A percentile compares a stretch with the other conserved stretches of the same genome.
These are phyloP conservation scores for Marronus borbonicus DNA, from an alignment of 2,888 invertebrate species.

Conservation along the genomic window DNA sequence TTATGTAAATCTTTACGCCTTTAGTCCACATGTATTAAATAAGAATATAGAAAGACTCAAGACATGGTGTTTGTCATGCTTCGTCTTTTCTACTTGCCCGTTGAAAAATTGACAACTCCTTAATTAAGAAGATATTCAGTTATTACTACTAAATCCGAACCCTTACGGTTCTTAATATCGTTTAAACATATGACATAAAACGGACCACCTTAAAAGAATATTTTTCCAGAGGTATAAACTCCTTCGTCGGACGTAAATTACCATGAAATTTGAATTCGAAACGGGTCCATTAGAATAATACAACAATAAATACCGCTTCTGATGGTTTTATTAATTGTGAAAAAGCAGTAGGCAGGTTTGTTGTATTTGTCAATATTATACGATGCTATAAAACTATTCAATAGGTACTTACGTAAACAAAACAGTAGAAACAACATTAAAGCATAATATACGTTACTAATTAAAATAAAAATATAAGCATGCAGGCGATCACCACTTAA, in stretches of 20 bases:
- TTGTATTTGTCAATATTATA: conserved; percentile 41
- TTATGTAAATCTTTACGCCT: conserved; percentile 42
- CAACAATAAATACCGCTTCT: conserved; percentile 45
- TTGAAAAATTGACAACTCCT: conserved; percentile 37
- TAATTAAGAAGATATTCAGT: conserved; percentile 42
- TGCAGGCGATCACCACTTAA: conserved; percentile 18
- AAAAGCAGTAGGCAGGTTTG: conserved; percentile 43
- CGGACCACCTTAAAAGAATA: conserved; percentile 41
- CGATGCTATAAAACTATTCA: conserved; percentile 36
- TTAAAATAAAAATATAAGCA: conserved; percentile 44
- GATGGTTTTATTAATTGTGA: conserved; percentile 47
- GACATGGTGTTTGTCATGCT: conserved; percentile 31
- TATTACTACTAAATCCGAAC: conserved; percentile 37
- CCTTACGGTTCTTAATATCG: conserved; percentile 41
- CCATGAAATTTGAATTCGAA: conserved; percentile 42
- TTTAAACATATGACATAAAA: conserved; percentile 42
- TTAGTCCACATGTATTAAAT: conserved; percentile 25
- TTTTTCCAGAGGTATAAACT: conserved; percentile 15
- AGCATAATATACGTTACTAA: conserved; percentile 38
- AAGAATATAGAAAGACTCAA: conserved; percentile 32
- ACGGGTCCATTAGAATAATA: conserved; percentile 43
- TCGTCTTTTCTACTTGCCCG: conserved; percentile 30
- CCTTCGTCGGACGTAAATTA: conserved; percentile 32
- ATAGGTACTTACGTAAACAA: conserved; percentile 29
- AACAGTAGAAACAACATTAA: conserved; percentile 39